Percentiles rank a stretch among this genome's conserved stretches.
These are phyloP conservation scores for Lochmaea crataegi DNA, from an alignment of 2,888 invertebrate genomes.

Conservation along the genomic window DNA sequence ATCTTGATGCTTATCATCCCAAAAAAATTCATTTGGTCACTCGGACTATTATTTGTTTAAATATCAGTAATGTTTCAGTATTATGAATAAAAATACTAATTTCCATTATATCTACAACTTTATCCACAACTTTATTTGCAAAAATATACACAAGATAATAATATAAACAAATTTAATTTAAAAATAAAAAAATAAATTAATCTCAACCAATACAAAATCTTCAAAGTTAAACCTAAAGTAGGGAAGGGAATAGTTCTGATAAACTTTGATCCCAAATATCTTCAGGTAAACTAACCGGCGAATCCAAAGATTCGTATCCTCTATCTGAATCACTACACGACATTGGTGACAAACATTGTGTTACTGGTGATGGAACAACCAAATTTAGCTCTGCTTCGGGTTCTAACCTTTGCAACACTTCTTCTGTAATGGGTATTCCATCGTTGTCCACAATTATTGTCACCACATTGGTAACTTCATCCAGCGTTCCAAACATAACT, in stretches of 20 bases:
- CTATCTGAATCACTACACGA: constrained; percentile 67
- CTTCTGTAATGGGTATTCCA: constrained; percentile 31
- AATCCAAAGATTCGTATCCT: constrained; percentile 76
- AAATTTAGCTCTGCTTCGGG: constrained; percentile 32
- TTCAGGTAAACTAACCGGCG: constrained; percentile 68
- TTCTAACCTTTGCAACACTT: constrained; percentile 9
- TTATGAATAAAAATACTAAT: background rate
- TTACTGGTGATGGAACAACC: constrained; percentile 32
- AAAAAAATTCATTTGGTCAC: too few relatives aligned
- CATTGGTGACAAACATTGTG: constrained; percentile 49
- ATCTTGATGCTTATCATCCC: too few relatives aligned
- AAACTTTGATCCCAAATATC: constrained; percentile 79
- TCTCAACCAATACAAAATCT: constrained; percentile 13
- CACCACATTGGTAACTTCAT: constrained; percentile 78
- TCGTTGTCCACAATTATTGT: constrained; percentile 72
- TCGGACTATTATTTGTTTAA: too few relatives aligned
- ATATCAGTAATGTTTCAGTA: background rate
- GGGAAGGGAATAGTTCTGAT: constrained; percentile 81
- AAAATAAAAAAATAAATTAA: constrained; percentile 37
- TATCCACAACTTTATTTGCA: constrained; percentile 40
- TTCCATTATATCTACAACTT: background rate
- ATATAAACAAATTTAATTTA: constrained; percentile 20
- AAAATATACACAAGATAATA: constrained; percentile 18
- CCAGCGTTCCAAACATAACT: constrained; percentile 75
- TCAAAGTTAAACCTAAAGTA: constrained; percentile 67